These are phyloP conservation scores for Gallinago jamesoni DNA, from an alignment of 2,113 vertebrate genomes.

Conservation along the genomic window DNA sequence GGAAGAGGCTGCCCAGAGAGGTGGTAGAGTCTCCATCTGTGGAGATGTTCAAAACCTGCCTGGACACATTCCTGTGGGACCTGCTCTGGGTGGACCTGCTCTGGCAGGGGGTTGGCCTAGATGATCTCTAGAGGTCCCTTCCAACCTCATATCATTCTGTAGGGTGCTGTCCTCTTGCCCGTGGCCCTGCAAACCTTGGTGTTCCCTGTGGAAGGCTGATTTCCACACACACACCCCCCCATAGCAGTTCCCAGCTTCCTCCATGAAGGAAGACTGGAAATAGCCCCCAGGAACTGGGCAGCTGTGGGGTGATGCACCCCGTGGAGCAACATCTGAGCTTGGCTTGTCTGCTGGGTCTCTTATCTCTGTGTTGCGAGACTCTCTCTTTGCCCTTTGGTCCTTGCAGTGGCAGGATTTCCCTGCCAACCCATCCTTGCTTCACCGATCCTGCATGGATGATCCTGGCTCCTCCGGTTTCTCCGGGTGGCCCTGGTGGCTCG, in stretches of 20 bases:
- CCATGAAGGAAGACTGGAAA: not conserved
- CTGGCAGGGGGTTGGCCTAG: no score
- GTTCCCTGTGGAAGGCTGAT: not conserved
- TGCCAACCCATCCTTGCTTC: not conserved
- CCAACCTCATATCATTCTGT: no score
- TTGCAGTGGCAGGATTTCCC: not conserved
- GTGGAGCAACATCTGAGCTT: accelerated
- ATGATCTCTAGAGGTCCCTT: no score
- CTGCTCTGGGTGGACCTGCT: no score
- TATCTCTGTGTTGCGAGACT: not conserved
- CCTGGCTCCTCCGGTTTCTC: not conserved
- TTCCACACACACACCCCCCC: no score
- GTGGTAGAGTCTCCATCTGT: no score
- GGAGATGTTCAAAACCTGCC: no score
- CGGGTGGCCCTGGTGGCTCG: accelerated
- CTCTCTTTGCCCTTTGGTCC: not conserved
- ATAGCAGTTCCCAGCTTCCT: not conserved
- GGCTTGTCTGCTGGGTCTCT: not conserved
- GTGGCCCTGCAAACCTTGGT: accelerated
- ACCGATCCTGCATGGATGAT: accelerated
- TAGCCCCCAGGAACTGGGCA: not conserved
- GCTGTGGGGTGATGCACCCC: accelerated
- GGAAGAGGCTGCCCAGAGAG: no score
- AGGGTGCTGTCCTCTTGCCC: accelerated
- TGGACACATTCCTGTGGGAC: no score